Evolutionary conservation across 2,888 invertebrate species (phyloP).

Genomic region (Gastrophysa polygoni): DNA sequence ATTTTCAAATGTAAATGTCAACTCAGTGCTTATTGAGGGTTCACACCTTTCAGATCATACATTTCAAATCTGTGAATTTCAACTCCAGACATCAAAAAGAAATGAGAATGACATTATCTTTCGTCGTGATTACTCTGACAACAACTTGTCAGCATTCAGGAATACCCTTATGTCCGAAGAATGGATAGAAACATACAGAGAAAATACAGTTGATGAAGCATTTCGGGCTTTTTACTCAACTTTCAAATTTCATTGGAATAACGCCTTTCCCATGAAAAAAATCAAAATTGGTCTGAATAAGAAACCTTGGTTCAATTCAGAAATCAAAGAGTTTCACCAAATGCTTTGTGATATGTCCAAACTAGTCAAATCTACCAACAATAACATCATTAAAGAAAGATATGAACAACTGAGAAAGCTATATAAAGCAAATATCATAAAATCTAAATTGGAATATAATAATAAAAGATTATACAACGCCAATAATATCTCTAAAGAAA

Average conservation of each 20-base stretch:
- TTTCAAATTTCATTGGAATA: slow-evolving; percentile 9
- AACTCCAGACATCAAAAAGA: too few relatives aligned
- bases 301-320: slow-evolving; percentile 2
- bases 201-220: not conserved
- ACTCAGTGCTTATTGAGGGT: not conserved
- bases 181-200: not conserved
- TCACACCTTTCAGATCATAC: not conserved
- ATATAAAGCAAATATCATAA: slow-evolving; percentile 1
- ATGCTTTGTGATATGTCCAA: slow-evolving; percentile 1
- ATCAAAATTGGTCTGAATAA: not conserved
- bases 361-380: not conserved
- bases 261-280: not conserved
- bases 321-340: not conserved
- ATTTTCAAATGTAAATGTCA: not conserved
- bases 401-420: slow-evolving; percentile 1
- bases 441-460: slow-evolving; percentile 4
- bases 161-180: not conserved
- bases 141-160: not conserved
- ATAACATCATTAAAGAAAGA: slow-evolving; percentile 1
- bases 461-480: not conserved
- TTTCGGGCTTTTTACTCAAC: not conserved
- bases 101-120: too few relatives aligned
- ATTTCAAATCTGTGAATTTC: not conserved
- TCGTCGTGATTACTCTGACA: not conserved
- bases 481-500: not conserved